Percentiles rank a stretch among this genome's conserved stretches.
Evolutionary conservation across 2,113 vertebrate genomes (phyloP).

Genomic region (Scolopax mira): DNA sequence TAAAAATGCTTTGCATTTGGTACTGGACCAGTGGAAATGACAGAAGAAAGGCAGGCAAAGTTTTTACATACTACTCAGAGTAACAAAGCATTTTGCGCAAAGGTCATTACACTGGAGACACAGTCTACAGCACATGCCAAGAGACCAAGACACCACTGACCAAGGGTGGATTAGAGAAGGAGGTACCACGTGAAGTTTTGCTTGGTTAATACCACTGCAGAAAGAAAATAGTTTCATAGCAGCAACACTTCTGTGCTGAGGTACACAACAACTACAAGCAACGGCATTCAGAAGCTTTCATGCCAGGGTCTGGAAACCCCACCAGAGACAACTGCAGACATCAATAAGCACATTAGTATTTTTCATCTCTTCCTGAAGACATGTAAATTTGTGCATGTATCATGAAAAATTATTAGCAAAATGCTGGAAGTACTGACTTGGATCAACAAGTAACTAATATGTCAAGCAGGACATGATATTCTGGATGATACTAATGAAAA

Average conservation of each 20-base stretch:
- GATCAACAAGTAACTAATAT: neutral
- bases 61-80: neutral
- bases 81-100: neutral
- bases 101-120: neutral
- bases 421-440: neutral
- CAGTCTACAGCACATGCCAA: neutral
- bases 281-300: neutral
- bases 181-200: neutral
- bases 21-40: neutral
- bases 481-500: neutral
- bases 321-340: neutral
- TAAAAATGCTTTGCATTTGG: neutral
- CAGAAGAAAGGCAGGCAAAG: neutral
- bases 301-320: neutral
- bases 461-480: neutral
- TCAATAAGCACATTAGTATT: neutral
- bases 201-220: neutral
- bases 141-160: neutral
- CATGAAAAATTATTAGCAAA: neutral
- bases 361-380: neutral
- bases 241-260: neutral
- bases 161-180: neutral
- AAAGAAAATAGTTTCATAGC: neutral
- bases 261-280: neutral
- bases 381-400: neutral